phyloP scores from a whole-genome alignment of 2,113 vertebrate genomes.

The Tragelaphus strepsiceros region DNA sequence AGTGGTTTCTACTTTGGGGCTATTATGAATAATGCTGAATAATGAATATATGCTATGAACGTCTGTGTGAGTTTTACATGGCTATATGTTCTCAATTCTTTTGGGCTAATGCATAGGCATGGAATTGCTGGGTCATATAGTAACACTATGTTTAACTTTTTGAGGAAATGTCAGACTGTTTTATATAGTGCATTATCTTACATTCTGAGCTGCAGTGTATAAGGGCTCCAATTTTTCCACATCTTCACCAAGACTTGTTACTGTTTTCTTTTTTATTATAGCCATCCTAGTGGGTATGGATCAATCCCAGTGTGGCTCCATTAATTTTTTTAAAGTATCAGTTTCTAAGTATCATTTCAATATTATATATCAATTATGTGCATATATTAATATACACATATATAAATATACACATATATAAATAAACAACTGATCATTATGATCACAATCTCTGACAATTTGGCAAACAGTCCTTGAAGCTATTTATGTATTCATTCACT shows the following conservation, averaged over 20 bases:
- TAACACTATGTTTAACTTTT: not conserved
- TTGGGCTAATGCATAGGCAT: not conserved
- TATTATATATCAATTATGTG: not conserved
- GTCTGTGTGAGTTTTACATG: not conserved
- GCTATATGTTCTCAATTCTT: not conserved
- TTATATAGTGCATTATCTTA: not conserved
- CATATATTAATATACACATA: not conserved
- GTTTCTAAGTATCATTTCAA: not conserved
- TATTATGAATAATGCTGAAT: not conserved
- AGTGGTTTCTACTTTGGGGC: not conserved
- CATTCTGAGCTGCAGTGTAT: not conserved
- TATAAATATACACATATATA: not conserved
- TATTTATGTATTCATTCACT: not conserved
- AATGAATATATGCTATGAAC: not conserved
- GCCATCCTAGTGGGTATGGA: not conserved
- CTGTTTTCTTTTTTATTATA: conserved; percentile 13
- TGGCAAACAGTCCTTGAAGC: not conserved
- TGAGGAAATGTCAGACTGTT: not conserved
- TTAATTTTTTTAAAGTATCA: not conserved
- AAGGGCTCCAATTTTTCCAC: not conserved
- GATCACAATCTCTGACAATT: not conserved
- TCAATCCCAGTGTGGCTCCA: not conserved
- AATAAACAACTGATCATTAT: not conserved
- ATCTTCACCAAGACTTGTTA: not conserved
- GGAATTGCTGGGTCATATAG: not conserved